Base-by-base conservation (phyloP, 2,113 vertebrate species). In the Fregata magnificens region DNA sequence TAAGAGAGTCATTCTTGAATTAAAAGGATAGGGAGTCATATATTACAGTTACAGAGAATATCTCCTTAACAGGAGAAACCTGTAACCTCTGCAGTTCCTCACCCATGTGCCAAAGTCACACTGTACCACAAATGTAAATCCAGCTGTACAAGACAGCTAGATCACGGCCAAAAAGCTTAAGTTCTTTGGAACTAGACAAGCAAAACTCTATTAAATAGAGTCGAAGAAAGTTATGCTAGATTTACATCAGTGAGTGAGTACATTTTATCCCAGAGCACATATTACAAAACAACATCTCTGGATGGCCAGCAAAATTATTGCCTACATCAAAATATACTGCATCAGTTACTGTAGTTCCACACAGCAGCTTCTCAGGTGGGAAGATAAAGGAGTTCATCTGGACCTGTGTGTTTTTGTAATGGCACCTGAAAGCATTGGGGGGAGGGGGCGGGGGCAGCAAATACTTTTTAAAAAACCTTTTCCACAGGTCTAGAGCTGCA, bases 381-480 rank as follows among this genome's bases (percentile, higher is more conserved):
- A 90, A 82, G 13, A 52, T 8, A 13, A n/a, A 76, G 42, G 9
- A 55, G 25, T 20, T 73, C 47, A 61, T 49, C 16, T 62, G 36
- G 36, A 50, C 31, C 22, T 69, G 42, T 15, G 36, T 38, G 28
- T 31, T 72, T 82, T 7, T 50, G 14, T 40, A 79, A 65, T 9
- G 17, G 4, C 53, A 66, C 8, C 6, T 86, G 58, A 53, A 67
- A 80, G 19, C 45, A 9, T 5, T 10, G 42, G 7, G 3, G 5
- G 21, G 10, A 22, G 11, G 16, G 13, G 4, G 1, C 13, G 25
- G 3, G 4, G 15, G 11, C 2, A 13, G 25, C 2, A 70, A 90
- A 56, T 22, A 6, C 12, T 55, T 78, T 29, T 31, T 13, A 11
- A 38, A 80, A 34, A 80, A 31, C 2, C 32, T 76, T 93, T 55